phyloP scores from a whole-genome alignment of 2,113 vertebrate species.

The Mystacornis crossleyi region DNA sequence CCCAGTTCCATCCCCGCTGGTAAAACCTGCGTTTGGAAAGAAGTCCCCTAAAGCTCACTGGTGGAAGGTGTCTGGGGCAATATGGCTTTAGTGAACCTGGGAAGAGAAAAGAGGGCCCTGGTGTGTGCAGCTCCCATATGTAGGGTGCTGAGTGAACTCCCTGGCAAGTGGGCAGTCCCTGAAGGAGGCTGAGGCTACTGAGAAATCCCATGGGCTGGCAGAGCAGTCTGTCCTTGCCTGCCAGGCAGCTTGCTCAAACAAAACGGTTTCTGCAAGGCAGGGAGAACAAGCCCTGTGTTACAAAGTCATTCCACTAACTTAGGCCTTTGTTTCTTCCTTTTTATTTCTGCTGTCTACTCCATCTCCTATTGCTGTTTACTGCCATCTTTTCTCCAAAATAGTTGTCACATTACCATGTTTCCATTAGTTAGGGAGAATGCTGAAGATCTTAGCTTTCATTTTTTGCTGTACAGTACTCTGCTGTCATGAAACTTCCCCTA shows the following conservation, averaged over 20 bases:
- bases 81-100: rapidly evolving
- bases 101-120: neutral
- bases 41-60: neutral
- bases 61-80: neutral
- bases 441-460: neutral
- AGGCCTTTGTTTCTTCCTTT: neutral
- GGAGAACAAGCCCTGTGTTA: neutral
- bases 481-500: neutral
- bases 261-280: neutral
- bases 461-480: neutral
- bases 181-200: neutral
- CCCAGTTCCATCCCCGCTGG: neutral
- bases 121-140: rapidly evolving
- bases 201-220: neutral
- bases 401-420: neutral
- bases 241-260: neutral
- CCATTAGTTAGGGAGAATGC: neutral
- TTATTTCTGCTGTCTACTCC: neutral
- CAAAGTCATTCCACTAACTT: neutral
- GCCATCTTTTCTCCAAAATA: neutral
- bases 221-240: neutral
- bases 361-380: neutral
- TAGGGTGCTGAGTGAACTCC: neutral
- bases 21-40: neutral
- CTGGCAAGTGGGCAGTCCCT: neutral